Base-by-base conservation (phyloP, 2,113 vertebrate genomes). In the Scortum barcoo region DNA sequence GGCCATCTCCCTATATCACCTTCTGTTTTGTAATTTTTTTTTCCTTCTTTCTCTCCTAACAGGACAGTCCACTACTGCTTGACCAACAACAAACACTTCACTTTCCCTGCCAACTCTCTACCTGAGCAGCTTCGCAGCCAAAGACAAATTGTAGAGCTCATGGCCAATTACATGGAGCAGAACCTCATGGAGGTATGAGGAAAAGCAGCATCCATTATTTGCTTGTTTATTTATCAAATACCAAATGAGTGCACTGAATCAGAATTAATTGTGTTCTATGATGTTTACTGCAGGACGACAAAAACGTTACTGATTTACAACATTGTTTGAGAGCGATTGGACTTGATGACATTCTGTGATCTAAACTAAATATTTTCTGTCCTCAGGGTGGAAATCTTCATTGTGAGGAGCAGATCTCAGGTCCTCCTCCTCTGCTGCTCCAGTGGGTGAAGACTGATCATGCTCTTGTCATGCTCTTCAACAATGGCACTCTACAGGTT, bases 401-500 rank as follows among this genome's bases (percentile, higher is more conserved):
- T 86, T 92, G 93, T 96, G 90, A 97, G 91, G 90, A 91, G 80
- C 0, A 96, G 86, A 56, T 86, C 85, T 48, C 95, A 0, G 88
- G 93, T 2, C 83, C 96, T 1, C 94, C 97, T 17, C 95, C 96
- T 50, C 94, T 99, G 56, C 95, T 99, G 28, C 93, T 99, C 69
- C 98, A 99, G 92, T 99, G 98, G 98, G 96, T 99, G 87, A 99
- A 99, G 93, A 99, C 97, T 0, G 97, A 99, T 60, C 97, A 98
- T 67, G 98, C 98, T 54, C 96, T 99, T 44, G 94, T 99, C 60
- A 99, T 99, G 98, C 95, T 99, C 44, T 99, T 99, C 88, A 99
- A 96, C 91, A 99, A 90, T 2, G 97, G 97, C 63, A 99, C 97
- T 19, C 93, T 99, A 61, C 98, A 99, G 97, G 98, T 99, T 86